Percentiles rank a stretch among this genome's conserved stretches.
Conservation (phyloP, 2,888 invertebrate genomes). For the Volucella bombylans region DNA sequence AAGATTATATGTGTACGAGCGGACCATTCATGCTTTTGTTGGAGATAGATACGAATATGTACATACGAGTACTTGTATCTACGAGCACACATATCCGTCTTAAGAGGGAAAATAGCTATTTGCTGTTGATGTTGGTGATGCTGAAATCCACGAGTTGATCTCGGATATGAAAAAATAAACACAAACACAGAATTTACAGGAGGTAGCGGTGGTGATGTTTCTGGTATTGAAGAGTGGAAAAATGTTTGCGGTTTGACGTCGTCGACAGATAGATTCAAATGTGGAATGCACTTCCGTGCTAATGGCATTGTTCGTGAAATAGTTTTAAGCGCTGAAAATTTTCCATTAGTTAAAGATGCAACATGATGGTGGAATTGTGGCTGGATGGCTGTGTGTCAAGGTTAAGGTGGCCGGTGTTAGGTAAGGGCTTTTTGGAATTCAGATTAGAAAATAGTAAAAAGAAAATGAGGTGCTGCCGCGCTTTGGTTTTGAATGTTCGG, state of each 20-base stretch:
- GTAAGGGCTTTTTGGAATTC: too few species aligned
- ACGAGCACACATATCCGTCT: not conserved
- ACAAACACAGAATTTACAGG: not conserved
- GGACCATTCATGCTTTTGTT: constrained; percentile 39
- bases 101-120: constrained; percentile 14
- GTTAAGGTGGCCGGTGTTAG: too few species aligned
- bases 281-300: constrained; percentile 9
- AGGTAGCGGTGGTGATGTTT: constrained; percentile 1
- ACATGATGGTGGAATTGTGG: constrained; percentile 6
- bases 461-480: too few species aligned
- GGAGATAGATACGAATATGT: too few species aligned
- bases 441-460: too few species aligned
- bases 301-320: constrained; percentile 1
- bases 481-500: too few species aligned
- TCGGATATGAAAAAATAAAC: constrained; percentile 56
- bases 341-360: not conserved
- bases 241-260: constrained; percentile 14
- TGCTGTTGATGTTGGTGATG: constrained; percentile 1
- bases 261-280: not conserved
- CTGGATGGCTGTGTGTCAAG: too few species aligned
- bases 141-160: constrained; percentile 49
- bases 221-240: not conserved
- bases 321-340: not conserved
- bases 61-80: too few species aligned
- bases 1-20: not conserved